Evolutionary conservation across 2,888 invertebrate species (phyloP).

Genomic region (Dendrolimus houi): DNA sequence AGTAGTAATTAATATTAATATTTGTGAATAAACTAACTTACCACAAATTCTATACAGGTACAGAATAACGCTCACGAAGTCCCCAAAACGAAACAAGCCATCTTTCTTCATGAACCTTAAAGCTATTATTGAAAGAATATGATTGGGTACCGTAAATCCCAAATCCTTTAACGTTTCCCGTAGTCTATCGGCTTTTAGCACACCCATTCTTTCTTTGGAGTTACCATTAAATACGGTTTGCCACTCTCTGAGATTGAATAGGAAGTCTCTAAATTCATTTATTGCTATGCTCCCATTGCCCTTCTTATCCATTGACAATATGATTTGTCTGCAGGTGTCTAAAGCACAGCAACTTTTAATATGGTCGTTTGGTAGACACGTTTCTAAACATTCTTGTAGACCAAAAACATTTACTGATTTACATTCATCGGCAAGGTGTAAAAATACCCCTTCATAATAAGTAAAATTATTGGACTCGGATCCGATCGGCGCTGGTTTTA

Average conservation of each 20-base stretch:
- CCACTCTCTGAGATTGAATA: conserved; percentile 94
- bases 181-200: conserved; percentile 89
- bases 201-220: conserved; percentile 93
- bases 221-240: conserved; percentile 92
- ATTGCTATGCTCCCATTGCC: conserved; percentile 89
- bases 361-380: conserved; percentile 94
- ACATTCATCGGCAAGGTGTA: conserved; percentile 93
- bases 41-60: conserved; percentile 93
- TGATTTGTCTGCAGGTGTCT: conserved; percentile 93
- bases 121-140: conserved; percentile 87
- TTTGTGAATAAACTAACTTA: conserved; percentile 56
- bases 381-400: conserved; percentile 91
- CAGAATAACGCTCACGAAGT: conserved; percentile 92
- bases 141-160: conserved; percentile 91
- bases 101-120: conserved; percentile 94
- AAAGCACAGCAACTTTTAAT: conserved; percentile 95
- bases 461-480: conserved; percentile 84
- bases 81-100: conserved; percentile 92
- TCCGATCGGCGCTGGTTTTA: conserved; percentile 84
- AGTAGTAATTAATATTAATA: background rate
- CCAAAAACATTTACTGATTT: conserved; percentile 93
- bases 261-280: conserved; percentile 91
- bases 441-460: conserved; percentile 92
- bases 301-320: conserved; percentile 88
- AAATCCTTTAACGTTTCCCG: conserved; percentile 90